phyloP scores from a whole-genome alignment of 2,113 vertebrate species.

The Choloepus hoffmanni region DNA sequence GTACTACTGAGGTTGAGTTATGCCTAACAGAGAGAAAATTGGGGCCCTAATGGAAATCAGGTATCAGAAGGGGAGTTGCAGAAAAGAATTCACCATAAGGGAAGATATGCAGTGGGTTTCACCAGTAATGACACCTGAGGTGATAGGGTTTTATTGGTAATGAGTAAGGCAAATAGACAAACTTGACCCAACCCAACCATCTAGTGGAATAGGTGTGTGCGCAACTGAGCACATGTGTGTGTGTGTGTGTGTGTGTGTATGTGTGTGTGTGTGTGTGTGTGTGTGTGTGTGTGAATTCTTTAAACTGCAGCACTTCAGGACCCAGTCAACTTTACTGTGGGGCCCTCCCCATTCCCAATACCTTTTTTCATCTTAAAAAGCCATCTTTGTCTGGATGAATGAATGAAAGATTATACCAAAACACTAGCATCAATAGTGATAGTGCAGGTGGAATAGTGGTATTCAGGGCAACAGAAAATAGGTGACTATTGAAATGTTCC shows the following conservation, averaged over 20 bases:
- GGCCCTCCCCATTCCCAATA: neutral
- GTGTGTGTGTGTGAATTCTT: neutral
- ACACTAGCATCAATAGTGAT: neutral
- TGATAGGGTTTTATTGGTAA: neutral
- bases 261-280: neutral
- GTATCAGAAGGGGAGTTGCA: neutral
- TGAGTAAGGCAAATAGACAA: neutral
- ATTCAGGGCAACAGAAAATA: neutral
- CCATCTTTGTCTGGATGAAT: neutral
- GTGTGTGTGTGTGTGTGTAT: neutral
- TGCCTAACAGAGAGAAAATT: neutral
- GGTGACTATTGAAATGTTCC: neutral
- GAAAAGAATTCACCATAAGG: neutral
- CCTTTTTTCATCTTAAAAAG: slow-evolving; percentile 3
- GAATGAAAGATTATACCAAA: neutral
- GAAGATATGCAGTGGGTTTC: neutral
- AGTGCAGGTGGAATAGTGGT: neutral
- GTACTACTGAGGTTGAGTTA: neutral
- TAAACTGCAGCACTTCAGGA: neutral
- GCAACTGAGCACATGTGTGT: too few species aligned
- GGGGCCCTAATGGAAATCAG: neutral
- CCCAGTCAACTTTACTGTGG: neutral
- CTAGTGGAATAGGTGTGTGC: neutral
- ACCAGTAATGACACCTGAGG: neutral
- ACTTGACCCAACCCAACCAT: neutral